A percentile compares a stretch with the other conserved stretches of the same genome.
These are phyloP conservation scores for Apogon talboti DNA, from an alignment of 2,797 vertebrate species.

Conservation along the genomic window DNA sequence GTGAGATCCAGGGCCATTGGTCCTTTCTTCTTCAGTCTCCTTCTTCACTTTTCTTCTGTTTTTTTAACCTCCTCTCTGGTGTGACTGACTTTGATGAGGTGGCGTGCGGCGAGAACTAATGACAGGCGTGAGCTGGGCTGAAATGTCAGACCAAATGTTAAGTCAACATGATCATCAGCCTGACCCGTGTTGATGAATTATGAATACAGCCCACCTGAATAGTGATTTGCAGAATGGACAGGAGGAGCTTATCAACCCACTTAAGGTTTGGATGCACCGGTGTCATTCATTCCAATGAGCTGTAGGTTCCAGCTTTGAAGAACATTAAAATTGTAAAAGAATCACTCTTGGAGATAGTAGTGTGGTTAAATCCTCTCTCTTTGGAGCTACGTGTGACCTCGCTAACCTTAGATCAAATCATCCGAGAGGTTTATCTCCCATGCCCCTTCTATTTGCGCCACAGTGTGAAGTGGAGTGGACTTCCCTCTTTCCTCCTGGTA, in stretches of 20 bases:
- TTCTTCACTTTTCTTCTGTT: constrained; percentile 4
- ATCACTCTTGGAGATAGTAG: constrained; percentile 18
- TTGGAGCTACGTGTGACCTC: constrained; percentile 25
- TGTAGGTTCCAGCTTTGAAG: constrained; percentile 13
- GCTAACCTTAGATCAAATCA: constrained; percentile 59
- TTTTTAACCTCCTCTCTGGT: constrained; percentile 1
- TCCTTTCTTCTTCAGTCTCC: background rate
- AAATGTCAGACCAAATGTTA: constrained; percentile 89
- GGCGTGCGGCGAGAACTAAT: constrained; percentile 82
- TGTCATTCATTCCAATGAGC: constrained; percentile 9
- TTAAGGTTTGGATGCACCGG: constrained; percentile 10
- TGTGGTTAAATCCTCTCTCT: constrained; percentile 43
- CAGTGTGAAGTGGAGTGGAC: constrained; percentile 49
- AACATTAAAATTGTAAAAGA: constrained; percentile 40
- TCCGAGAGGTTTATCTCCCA: constrained; percentile 41
- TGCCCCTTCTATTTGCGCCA: constrained; percentile 35
- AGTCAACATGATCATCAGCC: constrained; percentile 84
- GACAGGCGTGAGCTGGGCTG: constrained; percentile 75
- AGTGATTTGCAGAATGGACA: constrained; percentile 55
- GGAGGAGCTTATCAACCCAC: constrained; percentile 40
- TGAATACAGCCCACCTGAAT: constrained; percentile 78
- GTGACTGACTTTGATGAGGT: constrained; percentile 75
- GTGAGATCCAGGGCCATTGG: no score
- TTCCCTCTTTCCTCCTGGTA: constrained; percentile 42
- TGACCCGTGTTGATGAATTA: constrained; percentile 80